Evolutionary conservation across 2,888 invertebrate genomes (phyloP), one percentile per base, ranked within the genome.

Genomic region (Eumerus sabulonum): DNA sequence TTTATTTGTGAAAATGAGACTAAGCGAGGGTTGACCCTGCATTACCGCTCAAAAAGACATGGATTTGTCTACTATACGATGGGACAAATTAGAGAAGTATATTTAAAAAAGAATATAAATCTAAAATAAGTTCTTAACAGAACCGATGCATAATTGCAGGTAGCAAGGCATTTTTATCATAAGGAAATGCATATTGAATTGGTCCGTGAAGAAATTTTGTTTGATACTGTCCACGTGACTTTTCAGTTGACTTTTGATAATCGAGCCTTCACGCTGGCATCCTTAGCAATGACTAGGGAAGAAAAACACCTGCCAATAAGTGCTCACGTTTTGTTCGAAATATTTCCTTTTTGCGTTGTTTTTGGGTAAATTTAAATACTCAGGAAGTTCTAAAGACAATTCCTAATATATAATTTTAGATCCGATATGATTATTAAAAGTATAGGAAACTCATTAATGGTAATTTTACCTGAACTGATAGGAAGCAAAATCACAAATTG

Each of bases 1-100:
- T 99, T 99, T 88, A 98, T 98, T 84, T 98, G 98, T 86, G 98
- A 98, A 88, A 96, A 97, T 86, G 98, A 99, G 88, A 96, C 96
- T 0, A 92, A 95, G 66, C 94, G 95, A 85, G 98, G 98, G 0
- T 90, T 99, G 77, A 97, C 97, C 0, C 90, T 99, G 70, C 98
- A 98, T 89, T 98, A 98, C 88, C 91, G 97, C 62, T 97, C 97
- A 83, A 97, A 97, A 88, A 91, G 98, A 81, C 92, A 96, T 81
- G 98, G 98, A 0, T 98, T 97, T 87, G 94, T 98, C 4, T 96
- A 96, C 89, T 99, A 99, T 86, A 97, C 98, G 5, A 98, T 98
- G 94, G 98, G 98, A 1, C 98, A 98, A 89, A 97, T 98, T 82
- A 91, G 95, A 86, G 96, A 95, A 91, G 94, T 93, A 84, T 87